These are phyloP conservation scores for Tolmerus cingulatus DNA, from an alignment of 2,888 invertebrate species.

Conservation along the genomic window DNA sequence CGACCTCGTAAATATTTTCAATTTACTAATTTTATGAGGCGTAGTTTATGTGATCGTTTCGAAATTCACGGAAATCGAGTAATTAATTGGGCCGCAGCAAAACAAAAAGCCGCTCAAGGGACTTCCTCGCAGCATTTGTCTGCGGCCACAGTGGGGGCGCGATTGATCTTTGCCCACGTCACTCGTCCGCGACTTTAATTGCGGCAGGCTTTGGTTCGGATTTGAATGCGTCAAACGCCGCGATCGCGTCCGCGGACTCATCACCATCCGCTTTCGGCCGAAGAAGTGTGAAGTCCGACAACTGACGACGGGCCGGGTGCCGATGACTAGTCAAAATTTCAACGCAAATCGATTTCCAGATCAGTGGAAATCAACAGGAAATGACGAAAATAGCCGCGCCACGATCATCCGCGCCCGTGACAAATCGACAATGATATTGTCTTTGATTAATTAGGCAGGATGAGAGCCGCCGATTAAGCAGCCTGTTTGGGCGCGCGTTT, in stretches of 20 bases:
- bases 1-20: slow-evolving; percentile 26
- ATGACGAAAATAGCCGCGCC: slow-evolving; percentile 11
- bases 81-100: slow-evolving; percentile 1
- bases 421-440: slow-evolving; percentile 9
- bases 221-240: neutral
- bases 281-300: slow-evolving; percentile 26
- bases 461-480: neutral
- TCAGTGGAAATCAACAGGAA: slow-evolving; percentile 21
- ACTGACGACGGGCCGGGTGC: neutral
- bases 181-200: neutral
- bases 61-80: slow-evolving; percentile 25
- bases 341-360: slow-evolving; percentile 35
- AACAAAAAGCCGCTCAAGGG: slow-evolving; percentile 2
- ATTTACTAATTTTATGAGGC: slow-evolving; percentile 37
- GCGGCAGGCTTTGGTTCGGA: neutral
- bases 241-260: neutral
- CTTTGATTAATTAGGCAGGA: slow-evolving; percentile 28
- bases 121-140: slow-evolving; percentile 23
- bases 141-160: neutral
- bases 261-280: neutral
- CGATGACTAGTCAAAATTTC: slow-evolving; percentile 2
- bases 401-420: neutral
- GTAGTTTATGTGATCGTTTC: slow-evolving; percentile 27
- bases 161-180: slow-evolving; percentile 6
- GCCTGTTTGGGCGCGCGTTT: neutral